These are phyloP conservation scores for Thelaira solivaga DNA, from an alignment of 2,888 invertebrate genomes.

Conservation along the genomic window DNA sequence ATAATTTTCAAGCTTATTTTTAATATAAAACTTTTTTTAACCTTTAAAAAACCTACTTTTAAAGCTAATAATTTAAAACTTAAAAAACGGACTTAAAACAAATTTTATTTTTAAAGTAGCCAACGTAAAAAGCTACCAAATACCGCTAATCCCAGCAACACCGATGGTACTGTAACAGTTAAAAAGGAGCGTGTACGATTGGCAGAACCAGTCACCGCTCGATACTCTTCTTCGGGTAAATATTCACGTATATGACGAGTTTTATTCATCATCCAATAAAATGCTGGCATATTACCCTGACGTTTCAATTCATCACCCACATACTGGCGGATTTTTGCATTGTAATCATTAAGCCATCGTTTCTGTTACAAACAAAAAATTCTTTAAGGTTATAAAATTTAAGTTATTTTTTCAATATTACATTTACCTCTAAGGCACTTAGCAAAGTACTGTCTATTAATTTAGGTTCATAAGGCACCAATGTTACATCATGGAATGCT, in stretches of 20 bases:
- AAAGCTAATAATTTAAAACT: too few species aligned
- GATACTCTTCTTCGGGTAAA: slow-evolving; percentile 75
- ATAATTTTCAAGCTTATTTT: too few species aligned
- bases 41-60: too few species aligned
- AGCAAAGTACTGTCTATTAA: slow-evolving; percentile 87
- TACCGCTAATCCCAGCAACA: slow-evolving; percentile 61
- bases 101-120: slow-evolving; percentile 58
- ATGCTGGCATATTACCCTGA: slow-evolving; percentile 84
- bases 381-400: too few species aligned
- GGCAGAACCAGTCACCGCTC: slow-evolving; percentile 68
- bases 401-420: background rate
- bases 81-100: background rate
- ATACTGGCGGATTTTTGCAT: slow-evolving; percentile 83
- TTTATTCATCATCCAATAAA: slow-evolving; percentile 91
- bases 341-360: slow-evolving; percentile 88
- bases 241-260: slow-evolving; percentile 83
- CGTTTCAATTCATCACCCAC: slow-evolving; percentile 87
- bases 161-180: slow-evolving; percentile 56
- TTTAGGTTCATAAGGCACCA: slow-evolving; percentile 92
- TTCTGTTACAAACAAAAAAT: slow-evolving; percentile 78
- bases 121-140: slow-evolving; percentile 62
- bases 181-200: slow-evolving; percentile 54
- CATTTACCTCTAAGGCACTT: slow-evolving; percentile 85
- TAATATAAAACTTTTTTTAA: too few species aligned
- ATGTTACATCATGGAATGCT: slow-evolving; percentile 88